A percentile compares a stretch with the other conserved stretches of the same genome.
Evolutionary conservation across 1,140 invertebrate genomes (phyloP).

Genomic region (Asbolus verrucosus): DNA sequence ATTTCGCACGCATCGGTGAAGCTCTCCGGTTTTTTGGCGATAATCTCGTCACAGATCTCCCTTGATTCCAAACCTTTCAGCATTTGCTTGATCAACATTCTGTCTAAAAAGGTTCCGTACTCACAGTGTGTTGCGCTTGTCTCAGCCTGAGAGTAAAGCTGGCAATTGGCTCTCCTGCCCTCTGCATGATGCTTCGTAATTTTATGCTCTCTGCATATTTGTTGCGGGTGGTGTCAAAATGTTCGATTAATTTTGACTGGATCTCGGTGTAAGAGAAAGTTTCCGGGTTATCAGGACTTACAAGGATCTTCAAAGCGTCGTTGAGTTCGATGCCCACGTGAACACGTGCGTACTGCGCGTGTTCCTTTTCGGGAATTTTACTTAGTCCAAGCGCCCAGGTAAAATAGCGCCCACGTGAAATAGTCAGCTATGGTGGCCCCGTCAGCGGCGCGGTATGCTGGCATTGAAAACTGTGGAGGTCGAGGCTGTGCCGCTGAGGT

Average conservation of each 20-base stretch:
- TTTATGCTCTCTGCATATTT: conserved; percentile 7
- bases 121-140: conserved; percentile 52
- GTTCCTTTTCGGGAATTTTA: conserved; percentile 14
- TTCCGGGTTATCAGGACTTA: conserved; percentile 41
- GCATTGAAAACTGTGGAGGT: too few relatives aligned
- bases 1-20: conserved; percentile 53
- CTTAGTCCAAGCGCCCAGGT: too few relatives aligned
- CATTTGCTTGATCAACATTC: conserved; percentile 57
- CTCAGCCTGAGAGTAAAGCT: conserved; percentile 48
- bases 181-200: conserved; percentile 49
- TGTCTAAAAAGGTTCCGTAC: conserved; percentile 53
- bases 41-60: conserved; percentile 54
- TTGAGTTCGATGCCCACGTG: conserved; percentile 44
- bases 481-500: too few relatives aligned
- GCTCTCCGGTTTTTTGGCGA: conserved; percentile 49
- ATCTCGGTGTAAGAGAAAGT: conserved; percentile 8
- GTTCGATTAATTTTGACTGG: conserved; percentile 38
- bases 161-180: conserved; percentile 52
- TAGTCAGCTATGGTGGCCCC: too few relatives aligned
- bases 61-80: conserved; percentile 46
- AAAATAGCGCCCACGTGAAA: too few relatives aligned
- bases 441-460: too few relatives aligned
- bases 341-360: conserved; percentile 54
- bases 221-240: not conserved
- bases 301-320: conserved; percentile 51